Conservation (phyloP, 2,888 invertebrate genomes). For the Cephus runcator region DNA sequence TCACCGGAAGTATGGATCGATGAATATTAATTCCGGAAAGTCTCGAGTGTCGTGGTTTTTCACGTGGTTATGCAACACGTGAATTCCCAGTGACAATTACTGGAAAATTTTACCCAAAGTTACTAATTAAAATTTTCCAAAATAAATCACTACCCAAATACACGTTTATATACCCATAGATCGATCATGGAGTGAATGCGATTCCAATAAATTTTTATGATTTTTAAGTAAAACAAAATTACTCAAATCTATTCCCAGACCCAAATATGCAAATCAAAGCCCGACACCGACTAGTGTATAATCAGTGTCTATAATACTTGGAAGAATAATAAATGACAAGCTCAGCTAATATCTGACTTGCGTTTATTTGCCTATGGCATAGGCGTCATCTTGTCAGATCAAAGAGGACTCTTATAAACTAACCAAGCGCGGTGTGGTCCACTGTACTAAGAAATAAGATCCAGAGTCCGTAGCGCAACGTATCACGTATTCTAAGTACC, state of each 20-base stretch:
- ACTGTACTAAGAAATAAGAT: conserved; percentile 4
- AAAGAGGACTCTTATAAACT: conserved; percentile 8
- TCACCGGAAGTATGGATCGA: neutral
- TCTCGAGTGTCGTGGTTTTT: neutral
- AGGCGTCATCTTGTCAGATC: conserved; percentile 1
- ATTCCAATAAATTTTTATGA: neutral
- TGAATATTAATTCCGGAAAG: neutral
- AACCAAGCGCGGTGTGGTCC: neutral
- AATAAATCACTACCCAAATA: too few species aligned
- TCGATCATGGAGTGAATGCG: neutral
- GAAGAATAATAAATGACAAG: neutral
- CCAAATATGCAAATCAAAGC: neutral
- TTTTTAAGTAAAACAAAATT: neutral
- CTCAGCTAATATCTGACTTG: neutral
- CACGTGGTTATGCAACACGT: neutral
- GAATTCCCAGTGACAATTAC: neutral
- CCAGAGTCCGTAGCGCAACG: neutral
- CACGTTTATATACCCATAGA: too few species aligned
- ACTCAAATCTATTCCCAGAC: neutral
- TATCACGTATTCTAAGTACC: conserved; percentile 1
- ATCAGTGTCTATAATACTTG: neutral
- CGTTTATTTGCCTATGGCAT: neutral
- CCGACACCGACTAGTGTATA: neutral
- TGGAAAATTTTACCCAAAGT: neutral
- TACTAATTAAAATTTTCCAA: neutral